Percentiles rank a stretch among this genome's conserved stretches.
phyloP scores from a whole-genome alignment of 2,888 invertebrate species.

The Metalampra italica region DNA sequence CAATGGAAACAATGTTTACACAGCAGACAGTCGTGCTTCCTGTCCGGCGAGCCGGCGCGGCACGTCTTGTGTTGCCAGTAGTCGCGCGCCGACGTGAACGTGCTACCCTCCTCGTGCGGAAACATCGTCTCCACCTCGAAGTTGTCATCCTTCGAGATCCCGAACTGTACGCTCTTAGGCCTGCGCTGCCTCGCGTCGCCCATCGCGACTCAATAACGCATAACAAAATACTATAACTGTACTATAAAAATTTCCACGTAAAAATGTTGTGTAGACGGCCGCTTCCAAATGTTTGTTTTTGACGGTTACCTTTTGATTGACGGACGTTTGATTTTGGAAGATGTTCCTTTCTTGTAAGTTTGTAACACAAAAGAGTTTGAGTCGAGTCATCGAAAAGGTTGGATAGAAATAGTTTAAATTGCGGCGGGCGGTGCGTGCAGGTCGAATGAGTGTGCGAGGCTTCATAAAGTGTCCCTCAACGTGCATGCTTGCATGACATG shows the following conservation, averaged over 20 bases:
- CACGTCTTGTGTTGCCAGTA: slow-evolving; percentile 57
- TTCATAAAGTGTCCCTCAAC: too few species aligned
- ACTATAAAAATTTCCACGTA: slow-evolving; percentile 34
- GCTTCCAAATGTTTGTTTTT: slow-evolving; percentile 23
- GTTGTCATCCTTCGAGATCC: slow-evolving; percentile 57
- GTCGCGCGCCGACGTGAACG: slow-evolving; percentile 51
- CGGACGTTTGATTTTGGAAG: slow-evolving; percentile 9
- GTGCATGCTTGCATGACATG: too few species aligned
- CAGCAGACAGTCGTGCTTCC: slow-evolving; percentile 28
- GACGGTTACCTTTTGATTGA: slow-evolving; percentile 13
- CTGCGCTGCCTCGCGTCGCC: slow-evolving; percentile 42
- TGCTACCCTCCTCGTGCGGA: slow-evolving; percentile 36
- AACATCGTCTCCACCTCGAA: slow-evolving; percentile 35
- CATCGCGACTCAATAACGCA: slow-evolving; percentile 31
- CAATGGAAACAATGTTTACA: slow-evolving; percentile 21
- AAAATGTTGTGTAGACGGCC: slow-evolving; percentile 29
- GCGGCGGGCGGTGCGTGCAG: too few species aligned
- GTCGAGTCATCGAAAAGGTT: too few species aligned
- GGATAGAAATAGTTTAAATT: too few species aligned
- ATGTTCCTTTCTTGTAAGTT: slow-evolving; percentile 1
- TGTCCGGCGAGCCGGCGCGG: slow-evolving; percentile 19
- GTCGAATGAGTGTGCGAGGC: too few species aligned
- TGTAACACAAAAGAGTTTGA: too few species aligned
- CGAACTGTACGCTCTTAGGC: slow-evolving; percentile 58
- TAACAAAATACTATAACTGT: slow-evolving; percentile 20